phyloP scores from a whole-genome alignment of 2,888 invertebrate species.

The Chromoteleia sp. region DNA sequence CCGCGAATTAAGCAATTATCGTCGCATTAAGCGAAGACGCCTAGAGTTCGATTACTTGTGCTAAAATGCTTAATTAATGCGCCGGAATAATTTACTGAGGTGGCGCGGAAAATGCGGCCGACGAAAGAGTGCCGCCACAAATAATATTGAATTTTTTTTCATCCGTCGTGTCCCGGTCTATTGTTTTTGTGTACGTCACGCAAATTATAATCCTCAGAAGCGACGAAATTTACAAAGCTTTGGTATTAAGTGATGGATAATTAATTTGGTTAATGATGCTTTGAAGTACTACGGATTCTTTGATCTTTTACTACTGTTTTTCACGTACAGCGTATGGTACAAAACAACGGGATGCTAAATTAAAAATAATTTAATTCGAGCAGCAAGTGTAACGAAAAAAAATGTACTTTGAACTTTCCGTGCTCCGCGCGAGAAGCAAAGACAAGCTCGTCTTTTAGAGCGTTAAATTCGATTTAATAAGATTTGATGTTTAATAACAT shows the following conservation, averaged over 20 bases:
- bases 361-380: too few species aligned
- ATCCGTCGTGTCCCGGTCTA: not conserved
- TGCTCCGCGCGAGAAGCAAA: too few species aligned
- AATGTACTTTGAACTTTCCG: too few species aligned
- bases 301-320: too few species aligned
- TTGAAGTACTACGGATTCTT: too few species aligned
- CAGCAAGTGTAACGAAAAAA: too few species aligned
- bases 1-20: constrained; percentile 68
- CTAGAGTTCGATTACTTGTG: constrained; percentile 35
- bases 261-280: constrained; percentile 32
- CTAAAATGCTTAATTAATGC: constrained; percentile 53
- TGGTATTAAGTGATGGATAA: not conserved
- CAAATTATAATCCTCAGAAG: constrained; percentile 1
- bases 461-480: too few species aligned
- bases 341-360: too few species aligned
- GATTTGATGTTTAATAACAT: too few species aligned
- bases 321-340: too few species aligned
- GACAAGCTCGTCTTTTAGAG: too few species aligned
- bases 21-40: constrained; percentile 46
- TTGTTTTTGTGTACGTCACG: constrained; percentile 10
- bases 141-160: constrained; percentile 13
- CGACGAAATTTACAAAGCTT: constrained; percentile 14
- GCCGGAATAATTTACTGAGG: constrained; percentile 46
- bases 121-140: constrained; percentile 3
- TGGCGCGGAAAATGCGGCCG: not conserved